These are phyloP conservation scores for Cnemophilus loriae DNA, from an alignment of 2,113 vertebrate genomes.

Conservation along the genomic window DNA sequence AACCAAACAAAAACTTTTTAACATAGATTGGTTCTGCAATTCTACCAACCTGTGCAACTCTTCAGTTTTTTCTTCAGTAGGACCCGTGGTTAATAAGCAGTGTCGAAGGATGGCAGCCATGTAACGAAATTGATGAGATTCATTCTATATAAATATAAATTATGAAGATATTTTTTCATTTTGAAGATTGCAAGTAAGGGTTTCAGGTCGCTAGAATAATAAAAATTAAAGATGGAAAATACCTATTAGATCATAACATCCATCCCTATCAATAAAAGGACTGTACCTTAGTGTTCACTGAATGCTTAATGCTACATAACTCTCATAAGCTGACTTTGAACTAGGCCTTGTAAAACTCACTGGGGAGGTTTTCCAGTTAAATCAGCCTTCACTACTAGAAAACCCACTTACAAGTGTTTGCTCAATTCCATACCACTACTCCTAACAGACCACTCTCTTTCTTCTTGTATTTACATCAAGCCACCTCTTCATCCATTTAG, in stretches of 20 bases:
- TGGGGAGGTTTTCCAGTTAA: background rate
- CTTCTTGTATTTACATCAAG: background rate
- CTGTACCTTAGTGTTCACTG: background rate
- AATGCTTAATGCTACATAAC: background rate
- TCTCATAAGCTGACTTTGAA: background rate
- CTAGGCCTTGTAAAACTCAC: background rate
- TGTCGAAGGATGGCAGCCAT: conserved; percentile 91
- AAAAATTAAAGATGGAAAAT: conserved; percentile 62
- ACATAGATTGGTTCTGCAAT: background rate
- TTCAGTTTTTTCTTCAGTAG: conserved; percentile 93
- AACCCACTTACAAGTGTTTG: background rate
- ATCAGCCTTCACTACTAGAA: background rate
- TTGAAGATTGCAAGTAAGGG: conserved; percentile 46
- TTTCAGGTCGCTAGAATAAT: conserved; percentile 60
- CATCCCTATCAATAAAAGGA: conserved; percentile 39
- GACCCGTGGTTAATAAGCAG: conserved; percentile 87
- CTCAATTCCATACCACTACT: background rate
- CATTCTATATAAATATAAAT: conserved; percentile 79
- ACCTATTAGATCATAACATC: conserved; percentile 47
- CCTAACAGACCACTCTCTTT: background rate
- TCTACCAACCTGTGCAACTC: conserved; percentile 91
- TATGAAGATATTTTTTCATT: conserved; percentile 64
- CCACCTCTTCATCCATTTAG: background rate
- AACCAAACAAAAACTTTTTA: background rate
- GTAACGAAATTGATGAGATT: conserved; percentile 88